These are phyloP conservation scores for Pteromalus puparum DNA, from an alignment of 1,140 invertebrate species.

Conservation along the genomic window DNA sequence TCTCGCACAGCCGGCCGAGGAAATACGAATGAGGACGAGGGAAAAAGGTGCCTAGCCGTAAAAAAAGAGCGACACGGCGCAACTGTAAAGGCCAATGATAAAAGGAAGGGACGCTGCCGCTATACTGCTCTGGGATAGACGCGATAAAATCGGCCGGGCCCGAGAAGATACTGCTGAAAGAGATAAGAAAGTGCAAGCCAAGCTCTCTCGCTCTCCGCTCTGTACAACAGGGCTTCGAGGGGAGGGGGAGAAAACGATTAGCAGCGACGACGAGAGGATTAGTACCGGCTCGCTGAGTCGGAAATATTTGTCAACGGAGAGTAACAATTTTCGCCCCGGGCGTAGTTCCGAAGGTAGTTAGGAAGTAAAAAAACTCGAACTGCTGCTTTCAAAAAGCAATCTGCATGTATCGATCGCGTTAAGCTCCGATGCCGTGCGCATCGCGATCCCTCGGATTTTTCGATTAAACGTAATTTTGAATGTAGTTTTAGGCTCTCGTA, in stretches of 20 bases:
- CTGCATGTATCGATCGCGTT: background rate
- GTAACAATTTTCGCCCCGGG: background rate
- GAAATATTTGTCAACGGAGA: slow-evolving; percentile 21
- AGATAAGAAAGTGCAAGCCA: slow-evolving; percentile 43
- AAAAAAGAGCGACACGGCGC: background rate
- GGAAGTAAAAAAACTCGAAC: no score
- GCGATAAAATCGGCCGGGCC: slow-evolving; percentile 31
- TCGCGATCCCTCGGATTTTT: no score
- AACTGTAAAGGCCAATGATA: slow-evolving; percentile 33
- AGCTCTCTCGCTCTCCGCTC: background rate
- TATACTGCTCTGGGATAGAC: background rate
- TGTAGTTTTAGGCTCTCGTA: no score
- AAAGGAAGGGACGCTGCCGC: background rate
- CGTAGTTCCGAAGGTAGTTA: background rate
- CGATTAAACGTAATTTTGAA: no score
- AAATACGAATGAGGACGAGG: slow-evolving; percentile 12
- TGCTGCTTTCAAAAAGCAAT: background rate
- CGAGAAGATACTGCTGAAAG: slow-evolving; percentile 7
- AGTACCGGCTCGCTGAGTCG: background rate
- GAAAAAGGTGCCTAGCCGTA: slow-evolving; percentile 17
- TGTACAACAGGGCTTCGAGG: background rate
- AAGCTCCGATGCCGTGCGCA: background rate
- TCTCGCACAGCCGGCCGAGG: background rate
- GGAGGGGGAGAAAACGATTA: slow-evolving; percentile 15
- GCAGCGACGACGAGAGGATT: slow-evolving; percentile 6